Conservation (phyloP, 2,888 invertebrate species). For the Cetonia aurata region DNA sequence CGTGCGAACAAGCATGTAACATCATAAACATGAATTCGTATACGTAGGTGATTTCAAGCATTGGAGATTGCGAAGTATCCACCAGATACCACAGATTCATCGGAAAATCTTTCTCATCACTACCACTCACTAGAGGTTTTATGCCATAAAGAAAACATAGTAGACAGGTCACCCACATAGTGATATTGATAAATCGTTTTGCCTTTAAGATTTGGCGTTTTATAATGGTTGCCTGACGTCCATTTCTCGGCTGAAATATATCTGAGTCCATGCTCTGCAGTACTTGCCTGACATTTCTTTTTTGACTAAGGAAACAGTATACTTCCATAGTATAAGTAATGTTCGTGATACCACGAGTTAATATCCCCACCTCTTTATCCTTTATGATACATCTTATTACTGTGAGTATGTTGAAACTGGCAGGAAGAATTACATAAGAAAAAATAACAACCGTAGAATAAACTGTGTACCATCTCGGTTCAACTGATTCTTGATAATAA, state of each 20-base stretch:
- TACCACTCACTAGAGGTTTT: neutral
- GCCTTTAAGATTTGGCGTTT: neutral
- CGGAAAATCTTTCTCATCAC: neutral
- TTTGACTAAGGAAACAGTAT: neutral
- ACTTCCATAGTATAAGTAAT: no score
- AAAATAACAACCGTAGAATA: no score
- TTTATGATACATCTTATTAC: no score
- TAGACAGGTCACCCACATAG: neutral
- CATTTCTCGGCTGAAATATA: conserved; percentile 8
- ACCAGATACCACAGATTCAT: neutral
- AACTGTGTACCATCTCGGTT: no score
- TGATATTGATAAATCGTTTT: neutral
- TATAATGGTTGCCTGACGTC: neutral
- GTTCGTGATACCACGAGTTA: no score
- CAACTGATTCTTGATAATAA: no score
- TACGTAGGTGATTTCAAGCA: neutral
- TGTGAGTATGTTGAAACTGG: no score
- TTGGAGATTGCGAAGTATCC: neutral
- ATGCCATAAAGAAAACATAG: neutral
- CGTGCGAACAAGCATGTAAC: neutral
- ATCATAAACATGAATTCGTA: neutral
- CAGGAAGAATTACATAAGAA: no score
- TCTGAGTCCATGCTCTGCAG: neutral
- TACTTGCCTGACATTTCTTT: neutral
- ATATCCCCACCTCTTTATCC: no score